Conservation (phyloP, 1,140 invertebrate species). For the Eurosta solidaginis region DNA sequence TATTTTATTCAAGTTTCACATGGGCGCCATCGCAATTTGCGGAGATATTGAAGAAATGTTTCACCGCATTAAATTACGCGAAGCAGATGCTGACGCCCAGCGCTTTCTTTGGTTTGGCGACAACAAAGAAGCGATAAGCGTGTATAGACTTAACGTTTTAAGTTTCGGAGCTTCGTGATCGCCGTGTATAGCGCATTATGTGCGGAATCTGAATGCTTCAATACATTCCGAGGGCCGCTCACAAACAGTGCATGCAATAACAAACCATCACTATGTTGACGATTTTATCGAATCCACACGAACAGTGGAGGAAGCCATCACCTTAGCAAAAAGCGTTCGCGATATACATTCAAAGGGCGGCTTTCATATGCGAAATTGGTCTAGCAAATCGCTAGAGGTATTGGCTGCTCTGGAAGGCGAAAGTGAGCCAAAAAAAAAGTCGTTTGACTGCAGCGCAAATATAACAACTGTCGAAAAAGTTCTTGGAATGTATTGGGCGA, state of each 20-base stretch:
- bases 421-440: too few species aligned
- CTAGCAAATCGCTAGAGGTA: not conserved
- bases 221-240: conserved; percentile 39
- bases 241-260: conserved; percentile 43
- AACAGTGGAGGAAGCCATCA: conserved; percentile 38
- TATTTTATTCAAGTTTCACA: conserved; percentile 32
- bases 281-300: conserved; percentile 45
- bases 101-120: conserved; percentile 4
- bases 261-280: conserved; percentile 53
- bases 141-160: conserved; percentile 31
- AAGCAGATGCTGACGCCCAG: not conserved
- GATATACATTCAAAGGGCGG: not conserved
- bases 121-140: not conserved
- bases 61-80: not conserved
- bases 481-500: too few species aligned
- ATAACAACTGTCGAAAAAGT: too few species aligned
- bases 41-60: conserved; percentile 5
- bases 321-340: too few species aligned
- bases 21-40: not conserved
- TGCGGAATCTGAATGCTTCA: conserved; percentile 44
- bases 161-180: conserved; percentile 53
- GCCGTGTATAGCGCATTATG: conserved; percentile 46
- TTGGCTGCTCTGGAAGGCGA: not conserved
- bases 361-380: conserved; percentile 5
- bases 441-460: too few species aligned